phyloP scores from a whole-genome alignment of 1,140 invertebrate genomes.

The Tetragnatha versicolor region DNA sequence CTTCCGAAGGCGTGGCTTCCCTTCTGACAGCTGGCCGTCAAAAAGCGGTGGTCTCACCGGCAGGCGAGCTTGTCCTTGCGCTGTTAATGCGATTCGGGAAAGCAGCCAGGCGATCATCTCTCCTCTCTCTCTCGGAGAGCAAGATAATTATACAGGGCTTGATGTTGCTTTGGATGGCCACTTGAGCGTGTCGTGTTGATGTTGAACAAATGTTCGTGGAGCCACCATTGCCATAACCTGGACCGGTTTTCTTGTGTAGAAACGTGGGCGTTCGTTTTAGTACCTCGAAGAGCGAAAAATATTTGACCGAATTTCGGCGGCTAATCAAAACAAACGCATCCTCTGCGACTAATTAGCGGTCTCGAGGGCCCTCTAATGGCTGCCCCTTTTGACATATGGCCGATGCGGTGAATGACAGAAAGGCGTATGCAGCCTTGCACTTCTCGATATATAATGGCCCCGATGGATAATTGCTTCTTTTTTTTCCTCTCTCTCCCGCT shows the following conservation, averaged over 20 bases:
- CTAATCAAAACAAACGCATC: constrained; percentile 54
- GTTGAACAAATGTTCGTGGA: constrained; percentile 58
- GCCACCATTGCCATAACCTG: constrained; percentile 2
- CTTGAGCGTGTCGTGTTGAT: constrained; percentile 59
- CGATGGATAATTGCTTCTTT: no score
- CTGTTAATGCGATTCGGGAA: constrained; percentile 54
- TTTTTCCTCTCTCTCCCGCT: no score
- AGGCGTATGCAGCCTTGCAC: constrained; percentile 34
- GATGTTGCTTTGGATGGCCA: constrained; percentile 57
- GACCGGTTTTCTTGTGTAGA: constrained; percentile 46
- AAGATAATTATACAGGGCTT: constrained; percentile 58
- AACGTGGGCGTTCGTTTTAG: constrained; percentile 42
- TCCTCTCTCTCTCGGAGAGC: constrained; percentile 53
- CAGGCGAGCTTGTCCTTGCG: constrained; percentile 23
- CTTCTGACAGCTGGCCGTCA: constrained; percentile 58
- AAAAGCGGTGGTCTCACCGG: constrained; percentile 55
- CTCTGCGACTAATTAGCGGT: constrained; percentile 48
- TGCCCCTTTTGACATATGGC: constrained; percentile 15
- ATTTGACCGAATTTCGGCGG: constrained; percentile 49
- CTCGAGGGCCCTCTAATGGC: constrained; percentile 36
- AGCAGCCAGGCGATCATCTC: constrained; percentile 54
- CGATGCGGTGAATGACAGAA: constrained; percentile 23
- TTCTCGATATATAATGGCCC: constrained; percentile 16
- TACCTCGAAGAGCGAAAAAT: constrained; percentile 36
- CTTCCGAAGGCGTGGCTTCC: not conserved